phyloP scores from a whole-genome alignment of 2,113 vertebrate genomes.

The Saiga tatarica region DNA sequence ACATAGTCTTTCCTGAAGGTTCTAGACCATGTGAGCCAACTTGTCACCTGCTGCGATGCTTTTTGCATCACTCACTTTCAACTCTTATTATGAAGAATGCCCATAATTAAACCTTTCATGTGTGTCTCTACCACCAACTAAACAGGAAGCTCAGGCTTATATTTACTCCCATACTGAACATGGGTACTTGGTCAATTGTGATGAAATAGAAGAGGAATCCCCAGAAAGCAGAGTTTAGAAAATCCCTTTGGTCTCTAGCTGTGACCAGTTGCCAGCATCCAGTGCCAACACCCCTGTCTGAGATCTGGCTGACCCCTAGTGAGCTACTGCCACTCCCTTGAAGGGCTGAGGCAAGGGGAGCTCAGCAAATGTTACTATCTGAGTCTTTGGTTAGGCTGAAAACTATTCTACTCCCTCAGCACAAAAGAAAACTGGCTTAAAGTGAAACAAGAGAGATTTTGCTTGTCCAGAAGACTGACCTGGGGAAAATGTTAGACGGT shows the following conservation, averaged over 20 bases:
- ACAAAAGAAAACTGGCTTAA: background rate
- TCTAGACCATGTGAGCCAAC: fast-evolving
- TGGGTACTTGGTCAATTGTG: background rate
- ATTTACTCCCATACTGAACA: background rate
- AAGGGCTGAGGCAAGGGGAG: background rate
- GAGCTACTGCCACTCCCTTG: background rate
- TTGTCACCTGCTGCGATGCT: background rate
- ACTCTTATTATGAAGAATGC: background rate
- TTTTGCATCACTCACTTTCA: background rate
- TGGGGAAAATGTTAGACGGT: background rate
- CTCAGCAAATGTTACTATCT: background rate
- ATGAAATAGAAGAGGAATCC: background rate
- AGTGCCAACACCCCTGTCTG: background rate
- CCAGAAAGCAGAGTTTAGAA: background rate
- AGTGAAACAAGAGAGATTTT: background rate
- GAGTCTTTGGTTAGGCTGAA: background rate
- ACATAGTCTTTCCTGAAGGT: background rate
- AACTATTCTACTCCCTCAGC: background rate
- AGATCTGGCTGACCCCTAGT: background rate
- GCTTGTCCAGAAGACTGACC: background rate
- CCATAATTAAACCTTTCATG: background rate
- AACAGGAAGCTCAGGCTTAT: background rate
- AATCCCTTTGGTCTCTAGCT: background rate
- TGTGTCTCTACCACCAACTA: background rate
- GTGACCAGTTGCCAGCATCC: background rate